Evolutionary conservation across 2,113 vertebrate species (phyloP), one percentile per base, ranked within the genome.

Genomic region (Mystacornis crossleyi): DNA sequence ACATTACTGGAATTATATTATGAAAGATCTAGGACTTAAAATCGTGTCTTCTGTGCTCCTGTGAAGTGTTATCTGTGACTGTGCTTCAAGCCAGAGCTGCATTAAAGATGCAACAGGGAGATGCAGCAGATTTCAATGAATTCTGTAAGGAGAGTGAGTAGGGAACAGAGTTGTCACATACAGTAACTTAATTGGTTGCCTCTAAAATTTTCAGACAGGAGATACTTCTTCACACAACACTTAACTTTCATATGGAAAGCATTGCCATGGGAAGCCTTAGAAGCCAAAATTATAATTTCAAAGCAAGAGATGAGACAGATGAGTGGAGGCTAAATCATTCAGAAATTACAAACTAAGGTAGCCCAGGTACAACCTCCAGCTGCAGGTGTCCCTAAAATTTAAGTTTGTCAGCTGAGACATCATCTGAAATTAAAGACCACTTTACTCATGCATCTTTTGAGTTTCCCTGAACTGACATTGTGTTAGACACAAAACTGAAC

Each of bases 41-140:
- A 85, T 74, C 17, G 17, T 93, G 51, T 90, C 51, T 92, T 90
- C 71, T 82, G 50, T 77, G 50, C 62, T 95, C 28, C 80, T 95
- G 85, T 92, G 88, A 90, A 94, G 92, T 83, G 81, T 64, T 88
- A 55, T 87, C 72, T 85, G 54, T 66, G 48, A 24, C 55, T 93
- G 29, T n/a, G 54, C 82, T 96, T 70, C 74, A 31, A 90, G 40
- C 42, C 71, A 92, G 88, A 88, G 48, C 42, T 58, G 33, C 81
- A 95, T 92, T 95, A 94, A 96, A 88, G 93, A 95, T 92, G 78
- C 85, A 90, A 21, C 47, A 92, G 73, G 81, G 96, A 95, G 55
- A 74, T 58, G 71, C 89, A 92, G 79, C 43, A 88, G 71, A 77
- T 36, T 90, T 80, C 82, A 82, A 8, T 71, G 79, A 72, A 36